Evolutionary conservation across 2,113 vertebrate genomes (phyloP).

Genomic region (Paralichthys olivaceus): DNA sequence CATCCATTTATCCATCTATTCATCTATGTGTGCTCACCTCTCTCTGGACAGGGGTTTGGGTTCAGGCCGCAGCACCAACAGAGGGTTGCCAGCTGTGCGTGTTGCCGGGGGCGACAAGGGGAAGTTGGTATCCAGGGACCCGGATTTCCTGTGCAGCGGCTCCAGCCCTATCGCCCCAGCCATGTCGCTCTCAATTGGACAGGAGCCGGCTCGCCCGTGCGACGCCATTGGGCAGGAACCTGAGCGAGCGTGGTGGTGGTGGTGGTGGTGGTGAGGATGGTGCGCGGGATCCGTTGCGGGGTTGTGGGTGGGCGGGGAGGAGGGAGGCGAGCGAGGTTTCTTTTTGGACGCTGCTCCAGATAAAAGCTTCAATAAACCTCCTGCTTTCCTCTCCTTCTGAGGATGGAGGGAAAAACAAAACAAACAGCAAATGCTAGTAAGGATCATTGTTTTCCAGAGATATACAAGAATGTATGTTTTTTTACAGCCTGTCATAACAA

Average conservation of each 20-base stretch:
- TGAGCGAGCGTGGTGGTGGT: slow-evolving; percentile 86
- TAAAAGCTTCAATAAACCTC: slow-evolving; percentile 93
- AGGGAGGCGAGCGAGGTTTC: slow-evolving; percentile 93
- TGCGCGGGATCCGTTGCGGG: slow-evolving; percentile 84
- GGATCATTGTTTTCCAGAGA: background rate
- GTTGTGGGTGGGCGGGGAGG: slow-evolving; percentile 91
- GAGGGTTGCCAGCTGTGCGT: slow-evolving; percentile 82
- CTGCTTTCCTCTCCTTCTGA: slow-evolving; percentile 96
- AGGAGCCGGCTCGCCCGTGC: slow-evolving; percentile 88
- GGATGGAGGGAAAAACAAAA: slow-evolving; percentile 33
- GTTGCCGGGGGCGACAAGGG: slow-evolving; percentile 89
- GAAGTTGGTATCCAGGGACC: slow-evolving; percentile 97
- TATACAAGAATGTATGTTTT: background rate
- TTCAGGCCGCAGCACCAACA: slow-evolving; percentile 90
- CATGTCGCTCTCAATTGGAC: slow-evolving; percentile 96
- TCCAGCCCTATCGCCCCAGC: slow-evolving; percentile 93
- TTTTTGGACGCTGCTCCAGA: slow-evolving; percentile 95
- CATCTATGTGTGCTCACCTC: slow-evolving; percentile 81
- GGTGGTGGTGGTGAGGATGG: slow-evolving; percentile 68
- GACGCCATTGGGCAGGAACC: slow-evolving; percentile 93
- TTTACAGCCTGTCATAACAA: background rate
- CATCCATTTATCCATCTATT: background rate
- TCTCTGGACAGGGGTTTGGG: slow-evolving; percentile 94
- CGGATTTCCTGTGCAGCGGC: slow-evolving; percentile 95
- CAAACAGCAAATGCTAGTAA: slow-evolving; percentile 18